Conservation (phyloP, 23 tunicate species). For the Diplosoma virens region DNA sequence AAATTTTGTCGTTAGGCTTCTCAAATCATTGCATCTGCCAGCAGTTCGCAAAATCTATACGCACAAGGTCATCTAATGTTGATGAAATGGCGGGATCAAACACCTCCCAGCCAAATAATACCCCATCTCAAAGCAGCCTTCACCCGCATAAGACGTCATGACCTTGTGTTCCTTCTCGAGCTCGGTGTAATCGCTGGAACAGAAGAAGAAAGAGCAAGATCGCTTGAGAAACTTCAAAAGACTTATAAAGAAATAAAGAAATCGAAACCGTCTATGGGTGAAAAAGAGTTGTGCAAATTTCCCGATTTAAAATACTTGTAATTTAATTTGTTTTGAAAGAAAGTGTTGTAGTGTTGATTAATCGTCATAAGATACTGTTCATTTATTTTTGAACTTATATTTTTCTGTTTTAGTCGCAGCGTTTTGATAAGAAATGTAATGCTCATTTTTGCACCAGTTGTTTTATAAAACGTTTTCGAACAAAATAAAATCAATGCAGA, state of each 20-base stretch:
- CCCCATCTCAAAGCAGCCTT: conserved; percentile 56
- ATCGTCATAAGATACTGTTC: no score
- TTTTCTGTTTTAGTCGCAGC: no score
- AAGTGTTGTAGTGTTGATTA: no score
- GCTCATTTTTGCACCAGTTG: no score
- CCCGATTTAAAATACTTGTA: background rate
- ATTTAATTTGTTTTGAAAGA: no score
- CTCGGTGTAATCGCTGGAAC: conserved; percentile 55
- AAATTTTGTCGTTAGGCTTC: conserved; percentile 48
- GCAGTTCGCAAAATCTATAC: conserved; percentile 85
- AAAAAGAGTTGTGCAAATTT: background rate
- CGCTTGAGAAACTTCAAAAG: background rate
- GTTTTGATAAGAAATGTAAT: no score
- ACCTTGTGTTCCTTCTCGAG: conserved; percentile 68
- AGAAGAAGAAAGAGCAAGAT: conserved; percentile 4
- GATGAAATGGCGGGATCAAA: conserved; percentile 48
- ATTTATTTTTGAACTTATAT: no score
- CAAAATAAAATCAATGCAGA: no score
- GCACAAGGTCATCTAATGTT: conserved; percentile 88
- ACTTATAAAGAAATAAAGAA: background rate
- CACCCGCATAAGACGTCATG: conserved; percentile 71
- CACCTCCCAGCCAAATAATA: conserved; percentile 53
- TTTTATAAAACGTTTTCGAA: no score
- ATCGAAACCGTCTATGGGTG: background rate
- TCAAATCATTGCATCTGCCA: conserved; percentile 86